phyloP scores from a whole-genome alignment of 2,797 vertebrate genomes.

The Tapirus indicus region DNA sequence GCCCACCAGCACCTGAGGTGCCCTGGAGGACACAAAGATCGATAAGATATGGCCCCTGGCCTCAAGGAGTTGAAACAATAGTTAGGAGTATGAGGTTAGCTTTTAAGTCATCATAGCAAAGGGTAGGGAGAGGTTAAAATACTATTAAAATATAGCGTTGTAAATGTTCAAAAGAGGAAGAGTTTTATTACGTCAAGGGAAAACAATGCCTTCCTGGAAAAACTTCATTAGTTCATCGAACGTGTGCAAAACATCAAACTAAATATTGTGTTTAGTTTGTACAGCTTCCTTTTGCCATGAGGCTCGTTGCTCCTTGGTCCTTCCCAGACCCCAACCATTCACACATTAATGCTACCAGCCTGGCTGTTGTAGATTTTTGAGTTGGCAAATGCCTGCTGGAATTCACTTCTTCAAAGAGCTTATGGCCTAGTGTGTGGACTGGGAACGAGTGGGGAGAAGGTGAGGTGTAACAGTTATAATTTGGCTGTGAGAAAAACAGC shows the following conservation, averaged over 20 bases:
- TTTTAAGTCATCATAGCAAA: not conserved
- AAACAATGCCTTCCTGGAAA: not conserved
- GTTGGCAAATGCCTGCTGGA: not conserved
- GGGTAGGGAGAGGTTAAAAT: constrained; percentile 15
- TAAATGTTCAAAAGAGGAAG: not conserved
- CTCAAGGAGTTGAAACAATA: not conserved
- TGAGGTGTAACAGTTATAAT: not conserved
- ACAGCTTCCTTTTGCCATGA: not conserved
- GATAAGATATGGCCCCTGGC: not conserved
- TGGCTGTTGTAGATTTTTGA: not conserved
- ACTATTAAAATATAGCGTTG: not conserved
- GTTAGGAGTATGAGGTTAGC: not conserved
- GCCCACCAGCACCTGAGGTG: not conserved
- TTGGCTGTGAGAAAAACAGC: not conserved
- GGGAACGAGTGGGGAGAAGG: too few relatives aligned
- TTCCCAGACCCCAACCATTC: not conserved
- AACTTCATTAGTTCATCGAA: not conserved
- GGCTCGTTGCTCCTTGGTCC: not conserved
- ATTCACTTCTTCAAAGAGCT: not conserved
- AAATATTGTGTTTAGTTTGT: not conserved
- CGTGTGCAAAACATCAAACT: not conserved
- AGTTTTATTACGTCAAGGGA: not conserved
- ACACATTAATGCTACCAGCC: not conserved
- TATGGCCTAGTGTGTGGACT: not conserved
- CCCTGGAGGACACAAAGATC: not conserved